phyloP scores from a whole-genome alignment of 1,140 invertebrate species.

The Brachionus koreanus region DNA sequence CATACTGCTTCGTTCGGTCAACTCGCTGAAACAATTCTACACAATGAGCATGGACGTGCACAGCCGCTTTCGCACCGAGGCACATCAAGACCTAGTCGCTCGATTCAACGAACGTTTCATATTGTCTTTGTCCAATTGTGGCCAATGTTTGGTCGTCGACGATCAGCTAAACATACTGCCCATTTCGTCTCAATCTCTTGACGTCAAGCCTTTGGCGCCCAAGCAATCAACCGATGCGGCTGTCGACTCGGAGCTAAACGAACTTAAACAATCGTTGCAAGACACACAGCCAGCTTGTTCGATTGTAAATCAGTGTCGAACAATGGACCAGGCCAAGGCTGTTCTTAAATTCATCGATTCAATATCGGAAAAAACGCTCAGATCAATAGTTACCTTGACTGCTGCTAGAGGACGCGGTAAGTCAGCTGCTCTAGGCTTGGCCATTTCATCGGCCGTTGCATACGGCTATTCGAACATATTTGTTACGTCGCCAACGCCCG shows the following conservation, averaged over 20 bases:
- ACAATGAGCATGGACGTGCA: constrained; percentile 88
- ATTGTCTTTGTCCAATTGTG: constrained; percentile 79
- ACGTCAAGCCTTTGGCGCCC: constrained; percentile 69
- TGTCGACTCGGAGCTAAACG: constrained; percentile 53
- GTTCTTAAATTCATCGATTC: constrained; percentile 89
- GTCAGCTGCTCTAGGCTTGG: constrained; percentile 91
- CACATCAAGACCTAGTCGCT: constrained; percentile 82
- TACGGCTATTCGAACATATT: constrained; percentile 81
- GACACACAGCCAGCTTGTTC: constrained; percentile 85
- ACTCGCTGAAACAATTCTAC: constrained; percentile 87
- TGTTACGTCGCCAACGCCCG: constrained; percentile 93
- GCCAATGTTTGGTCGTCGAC: constrained; percentile 81
- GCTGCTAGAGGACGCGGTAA: constrained; percentile 94
- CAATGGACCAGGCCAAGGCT: constrained; percentile 86
- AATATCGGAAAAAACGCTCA: constrained; percentile 83
- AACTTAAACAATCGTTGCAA: constrained; percentile 71
- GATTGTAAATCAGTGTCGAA: constrained; percentile 84
- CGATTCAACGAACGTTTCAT: constrained; percentile 95
- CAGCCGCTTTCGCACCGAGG: constrained; percentile 85
- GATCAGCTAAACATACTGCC: constrained; percentile 87
- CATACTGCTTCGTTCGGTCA: constrained; percentile 74
- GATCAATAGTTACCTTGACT: constrained; percentile 86
- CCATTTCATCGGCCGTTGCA: constrained; percentile 68
- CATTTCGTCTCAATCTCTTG: constrained; percentile 78
- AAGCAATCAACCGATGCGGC: constrained; percentile 56